Conservation (phyloP, 2,888 invertebrate species). For the Drosophila vallismaia region DNA sequence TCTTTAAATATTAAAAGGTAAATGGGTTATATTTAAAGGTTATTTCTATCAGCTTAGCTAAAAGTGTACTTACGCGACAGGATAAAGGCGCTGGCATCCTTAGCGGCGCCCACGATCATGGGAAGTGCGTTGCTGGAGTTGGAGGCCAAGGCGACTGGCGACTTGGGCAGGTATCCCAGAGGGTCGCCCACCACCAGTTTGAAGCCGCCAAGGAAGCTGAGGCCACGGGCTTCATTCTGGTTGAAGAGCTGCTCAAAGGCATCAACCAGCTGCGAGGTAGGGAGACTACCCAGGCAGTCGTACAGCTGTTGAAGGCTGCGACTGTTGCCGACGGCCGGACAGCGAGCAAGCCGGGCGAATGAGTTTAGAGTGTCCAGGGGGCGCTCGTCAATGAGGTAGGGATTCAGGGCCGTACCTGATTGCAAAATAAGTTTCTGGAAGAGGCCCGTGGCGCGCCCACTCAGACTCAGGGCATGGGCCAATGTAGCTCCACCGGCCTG, state of each 20-base stretch:
- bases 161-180: constrained; percentile 76
- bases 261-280: constrained; percentile 73
- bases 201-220: constrained; percentile 75
- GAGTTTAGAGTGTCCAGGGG: constrained; percentile 81
- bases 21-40: no score
- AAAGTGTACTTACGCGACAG: constrained; percentile 80
- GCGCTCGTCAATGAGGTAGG: constrained; percentile 84
- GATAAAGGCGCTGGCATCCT: constrained; percentile 85
- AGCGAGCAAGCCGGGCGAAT: constrained; percentile 82
- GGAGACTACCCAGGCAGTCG: constrained; percentile 69
- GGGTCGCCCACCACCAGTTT: constrained; percentile 80
- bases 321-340: constrained; percentile 51
- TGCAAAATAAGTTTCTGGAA: constrained; percentile 85
- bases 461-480: constrained; percentile 84
- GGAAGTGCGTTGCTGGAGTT: constrained; percentile 72
- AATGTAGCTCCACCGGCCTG: constrained; percentile 85
- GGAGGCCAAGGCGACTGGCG: constrained; percentile 73
- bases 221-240: constrained; percentile 72
- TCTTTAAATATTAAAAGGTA: no score
- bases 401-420: constrained; percentile 85
- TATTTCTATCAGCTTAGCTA: no score
- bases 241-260: constrained; percentile 70
- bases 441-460: constrained; percentile 81
- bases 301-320: constrained; percentile 39
- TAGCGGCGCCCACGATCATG: constrained; percentile 84